phyloP scores from a whole-genome alignment of 2,888 invertebrate species.

The Lacanobia oleracea region DNA sequence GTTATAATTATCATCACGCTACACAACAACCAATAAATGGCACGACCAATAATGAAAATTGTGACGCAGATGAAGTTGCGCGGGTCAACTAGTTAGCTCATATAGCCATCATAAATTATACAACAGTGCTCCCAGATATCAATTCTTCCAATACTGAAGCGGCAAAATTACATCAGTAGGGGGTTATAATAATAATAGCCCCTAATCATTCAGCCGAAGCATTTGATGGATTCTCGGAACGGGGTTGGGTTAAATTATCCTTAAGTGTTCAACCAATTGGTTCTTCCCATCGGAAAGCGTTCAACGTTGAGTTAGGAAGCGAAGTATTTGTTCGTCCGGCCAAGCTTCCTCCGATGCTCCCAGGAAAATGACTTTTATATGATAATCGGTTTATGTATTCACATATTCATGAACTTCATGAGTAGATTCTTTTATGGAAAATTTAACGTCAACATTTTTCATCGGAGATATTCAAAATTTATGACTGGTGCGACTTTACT shows the following conservation, averaged over 20 bases:
- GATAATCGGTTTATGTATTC: neutral
- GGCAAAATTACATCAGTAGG: constrained; percentile 44
- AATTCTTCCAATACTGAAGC: neutral
- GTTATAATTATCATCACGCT: too few relatives aligned
- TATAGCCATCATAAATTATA: neutral
- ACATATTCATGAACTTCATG: neutral
- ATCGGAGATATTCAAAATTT: neutral
- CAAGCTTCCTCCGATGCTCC: constrained; percentile 18
- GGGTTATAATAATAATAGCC: constrained; percentile 26
- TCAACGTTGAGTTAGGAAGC: constrained; percentile 37
- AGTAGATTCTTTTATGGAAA: neutral
- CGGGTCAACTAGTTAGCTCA: too few relatives aligned
- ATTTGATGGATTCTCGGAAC: constrained; percentile 48
- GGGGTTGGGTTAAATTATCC: constrained; percentile 46
- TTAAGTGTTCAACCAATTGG: constrained; percentile 55
- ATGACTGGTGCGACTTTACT: neutral
- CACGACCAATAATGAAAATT: too few relatives aligned
- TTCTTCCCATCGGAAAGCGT: constrained; percentile 45
- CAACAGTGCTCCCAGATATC: neutral
- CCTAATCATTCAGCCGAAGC: constrained; percentile 17
- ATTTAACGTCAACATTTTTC: neutral
- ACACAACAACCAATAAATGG: too few relatives aligned
- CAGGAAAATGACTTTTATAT: constrained; percentile 12
- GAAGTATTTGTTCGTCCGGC: constrained; percentile 45
- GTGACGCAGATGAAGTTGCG: too few relatives aligned